phyloP scores from a whole-genome alignment of 2,797 vertebrate genomes.

The Hafferia zeledoni region DNA sequence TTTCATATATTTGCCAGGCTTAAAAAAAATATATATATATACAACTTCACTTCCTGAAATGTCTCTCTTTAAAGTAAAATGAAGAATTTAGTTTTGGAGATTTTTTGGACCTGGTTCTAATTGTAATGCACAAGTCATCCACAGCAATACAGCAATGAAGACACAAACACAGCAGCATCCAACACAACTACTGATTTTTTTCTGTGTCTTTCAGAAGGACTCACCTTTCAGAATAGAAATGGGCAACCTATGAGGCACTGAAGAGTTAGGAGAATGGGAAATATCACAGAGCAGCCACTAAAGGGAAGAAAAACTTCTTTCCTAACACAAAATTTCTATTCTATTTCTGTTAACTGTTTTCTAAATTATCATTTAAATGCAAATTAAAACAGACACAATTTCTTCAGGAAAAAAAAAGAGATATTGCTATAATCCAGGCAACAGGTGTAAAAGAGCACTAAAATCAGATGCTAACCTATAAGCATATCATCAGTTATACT shows the following conservation, averaged over 20 bases:
- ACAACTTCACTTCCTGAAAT: not conserved
- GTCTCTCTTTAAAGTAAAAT: not conserved
- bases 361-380: not conserved
- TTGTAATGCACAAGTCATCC: not conserved
- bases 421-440: not conserved
- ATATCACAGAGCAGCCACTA: not conserved
- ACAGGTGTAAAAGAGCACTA: not conserved
- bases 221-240: not conserved
- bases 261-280: not conserved
- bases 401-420: not conserved
- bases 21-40: not conserved
- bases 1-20: not conserved
- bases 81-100: rapidly evolving
- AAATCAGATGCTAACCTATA: not conserved
- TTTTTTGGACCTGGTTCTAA: not conserved
- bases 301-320: not conserved
- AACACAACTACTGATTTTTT: not conserved
- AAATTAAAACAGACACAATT: not conserved
- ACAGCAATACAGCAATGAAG: not conserved
- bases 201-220: not conserved
- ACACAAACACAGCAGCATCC: not conserved
- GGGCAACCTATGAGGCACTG: not conserved
- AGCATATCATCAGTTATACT: constrained; percentile 18
- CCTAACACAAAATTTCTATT: not conserved
- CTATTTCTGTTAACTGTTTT: not conserved